phyloP scores from a whole-genome alignment of 2,797 vertebrate genomes.

The Rhinoraja longicauda region DNA sequence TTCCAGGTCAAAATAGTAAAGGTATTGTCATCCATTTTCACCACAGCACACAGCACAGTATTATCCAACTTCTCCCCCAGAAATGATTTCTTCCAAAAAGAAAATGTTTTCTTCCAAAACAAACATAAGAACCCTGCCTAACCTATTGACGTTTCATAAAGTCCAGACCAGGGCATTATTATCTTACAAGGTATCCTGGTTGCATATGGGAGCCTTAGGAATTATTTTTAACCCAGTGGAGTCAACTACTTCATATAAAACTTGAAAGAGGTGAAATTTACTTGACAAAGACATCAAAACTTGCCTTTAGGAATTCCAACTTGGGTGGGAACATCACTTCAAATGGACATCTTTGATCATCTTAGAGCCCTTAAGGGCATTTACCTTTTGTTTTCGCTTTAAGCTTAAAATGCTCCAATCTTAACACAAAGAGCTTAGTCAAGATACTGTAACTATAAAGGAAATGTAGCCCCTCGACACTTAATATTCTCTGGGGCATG shows the following conservation, averaged over 20 bases:
- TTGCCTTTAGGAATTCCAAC: neutral
- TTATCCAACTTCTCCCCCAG: too few relatives aligned
- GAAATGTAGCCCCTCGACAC: neutral
- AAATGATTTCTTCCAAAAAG: too few relatives aligned
- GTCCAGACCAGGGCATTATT: neutral
- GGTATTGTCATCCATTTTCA: too few relatives aligned
- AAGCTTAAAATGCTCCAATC: neutral
- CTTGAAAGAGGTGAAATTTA: neutral
- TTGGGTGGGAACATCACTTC: conserved; percentile 1
- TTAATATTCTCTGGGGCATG: conserved; percentile 29
- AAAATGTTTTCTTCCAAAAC: neutral
- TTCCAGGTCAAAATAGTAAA: too few relatives aligned
- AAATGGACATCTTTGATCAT: conserved; percentile 8
- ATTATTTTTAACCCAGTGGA: neutral
- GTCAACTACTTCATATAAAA: neutral
- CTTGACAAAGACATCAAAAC: conserved; percentile 20
- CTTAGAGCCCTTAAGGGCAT: neutral
- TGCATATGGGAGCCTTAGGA: neutral
- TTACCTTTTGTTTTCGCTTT: neutral
- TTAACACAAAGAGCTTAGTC: neutral
- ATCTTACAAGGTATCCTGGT: neutral
- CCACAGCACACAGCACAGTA: too few relatives aligned
- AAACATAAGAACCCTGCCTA: neutral
- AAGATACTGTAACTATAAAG: neutral
- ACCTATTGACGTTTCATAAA: neutral